These are phyloP conservation scores for Rhagonycha fulva DNA, from an alignment of 2,888 invertebrate genomes.

Conservation along the genomic window DNA sequence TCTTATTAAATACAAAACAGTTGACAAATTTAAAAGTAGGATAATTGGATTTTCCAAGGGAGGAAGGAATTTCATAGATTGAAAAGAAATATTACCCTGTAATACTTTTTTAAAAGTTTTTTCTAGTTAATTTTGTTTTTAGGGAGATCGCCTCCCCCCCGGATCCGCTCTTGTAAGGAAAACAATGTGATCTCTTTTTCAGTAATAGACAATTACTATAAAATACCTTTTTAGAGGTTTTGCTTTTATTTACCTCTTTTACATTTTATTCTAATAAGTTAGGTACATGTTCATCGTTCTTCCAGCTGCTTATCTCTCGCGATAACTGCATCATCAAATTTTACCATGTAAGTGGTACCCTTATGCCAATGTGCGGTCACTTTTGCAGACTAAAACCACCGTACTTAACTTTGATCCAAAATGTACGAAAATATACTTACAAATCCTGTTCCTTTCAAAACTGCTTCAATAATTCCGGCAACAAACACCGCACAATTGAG, in stretches of 20 bases:
- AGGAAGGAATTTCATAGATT: too few relatives aligned
- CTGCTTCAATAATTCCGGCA: constrained; percentile 96
- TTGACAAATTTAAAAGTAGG: too few relatives aligned
- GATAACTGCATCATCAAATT: constrained; percentile 93
- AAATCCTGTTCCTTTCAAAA: constrained; percentile 92
- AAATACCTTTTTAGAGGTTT: neutral
- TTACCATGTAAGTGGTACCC: constrained; percentile 98
- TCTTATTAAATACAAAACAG: too few relatives aligned
- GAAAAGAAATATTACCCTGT: too few relatives aligned
- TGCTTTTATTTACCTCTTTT: neutral
- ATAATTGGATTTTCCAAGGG: too few relatives aligned
- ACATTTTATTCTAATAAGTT: constrained; percentile 56
- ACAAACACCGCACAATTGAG: constrained; percentile 98
- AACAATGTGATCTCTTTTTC: neutral
- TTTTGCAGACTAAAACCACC: constrained; percentile 85
- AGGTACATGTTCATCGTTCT: constrained; percentile 67
- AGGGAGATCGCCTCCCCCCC: too few relatives aligned
- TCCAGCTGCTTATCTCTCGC: constrained; percentile 89
- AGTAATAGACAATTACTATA: neutral
- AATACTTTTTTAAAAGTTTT: too few relatives aligned
- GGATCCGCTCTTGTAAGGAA: too few relatives aligned
- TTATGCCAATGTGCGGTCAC: constrained; percentile 99
- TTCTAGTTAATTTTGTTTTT: too few relatives aligned
- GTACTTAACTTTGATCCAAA: neutral
- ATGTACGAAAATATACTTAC: constrained; percentile 65